These are phyloP conservation scores for Cryptoblepharus egeriae DNA, from an alignment of 2,797 vertebrate genomes.

Conservation along the genomic window DNA sequence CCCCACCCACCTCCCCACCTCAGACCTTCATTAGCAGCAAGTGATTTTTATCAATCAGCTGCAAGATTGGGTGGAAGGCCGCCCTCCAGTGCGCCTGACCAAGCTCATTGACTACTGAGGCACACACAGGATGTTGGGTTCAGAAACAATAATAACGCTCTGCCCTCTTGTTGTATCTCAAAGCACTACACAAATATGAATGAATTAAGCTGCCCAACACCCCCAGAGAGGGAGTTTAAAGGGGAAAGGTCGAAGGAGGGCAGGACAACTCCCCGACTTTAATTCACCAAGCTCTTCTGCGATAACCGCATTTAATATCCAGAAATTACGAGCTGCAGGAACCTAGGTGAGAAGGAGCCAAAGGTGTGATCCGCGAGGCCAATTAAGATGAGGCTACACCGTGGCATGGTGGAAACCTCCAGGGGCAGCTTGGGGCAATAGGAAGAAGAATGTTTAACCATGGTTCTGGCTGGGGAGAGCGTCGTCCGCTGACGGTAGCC, in stretches of 20 bases:
- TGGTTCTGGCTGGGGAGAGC: slow-evolving; percentile 57
- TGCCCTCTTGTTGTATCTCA: slow-evolving; percentile 12
- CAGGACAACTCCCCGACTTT: slow-evolving; percentile 53
- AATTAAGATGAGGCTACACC: slow-evolving; percentile 61
- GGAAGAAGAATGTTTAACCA: slow-evolving; percentile 67
- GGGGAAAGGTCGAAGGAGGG: slow-evolving; percentile 25
- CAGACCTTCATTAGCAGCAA: slow-evolving; percentile 45
- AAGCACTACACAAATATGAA: neutral
- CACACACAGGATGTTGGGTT: neutral
- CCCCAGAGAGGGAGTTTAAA: slow-evolving; percentile 18
- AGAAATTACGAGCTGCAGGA: slow-evolving; percentile 58
- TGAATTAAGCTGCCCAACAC: neutral
- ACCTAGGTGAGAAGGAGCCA: slow-evolving; percentile 44
- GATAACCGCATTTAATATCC: slow-evolving; percentile 70
- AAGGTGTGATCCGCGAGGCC: slow-evolving; percentile 61
- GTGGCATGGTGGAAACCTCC: slow-evolving; percentile 43
- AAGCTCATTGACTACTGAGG: neutral
- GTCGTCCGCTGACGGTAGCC: slow-evolving; percentile 50
- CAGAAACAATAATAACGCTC: slow-evolving; percentile 27
- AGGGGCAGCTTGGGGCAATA: slow-evolving; percentile 60
- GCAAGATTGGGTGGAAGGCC: neutral
- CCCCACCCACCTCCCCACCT: too few relatives aligned
- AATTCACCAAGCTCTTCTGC: slow-evolving; percentile 63
- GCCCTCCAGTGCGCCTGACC: neutral
- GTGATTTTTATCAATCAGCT: slow-evolving; percentile 20